phyloP scores from a whole-genome alignment of 2,113 vertebrate species.

The Ctenodactylus gundi region DNA sequence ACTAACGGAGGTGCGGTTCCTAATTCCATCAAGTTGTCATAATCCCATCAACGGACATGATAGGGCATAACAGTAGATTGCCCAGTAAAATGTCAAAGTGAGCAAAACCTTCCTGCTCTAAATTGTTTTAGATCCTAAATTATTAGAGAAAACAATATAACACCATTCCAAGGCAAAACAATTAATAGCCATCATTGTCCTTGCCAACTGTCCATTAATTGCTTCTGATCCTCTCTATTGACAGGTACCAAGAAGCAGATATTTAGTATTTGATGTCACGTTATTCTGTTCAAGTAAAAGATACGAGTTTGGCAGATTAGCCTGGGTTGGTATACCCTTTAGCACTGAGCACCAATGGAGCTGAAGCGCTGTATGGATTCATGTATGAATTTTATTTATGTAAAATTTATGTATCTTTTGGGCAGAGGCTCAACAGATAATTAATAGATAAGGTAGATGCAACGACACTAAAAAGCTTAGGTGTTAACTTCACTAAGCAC shows the following conservation, averaged over 20 bases:
- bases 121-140: not conserved
- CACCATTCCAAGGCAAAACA: not conserved
- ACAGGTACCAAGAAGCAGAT: not conserved
- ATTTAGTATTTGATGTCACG: not conserved
- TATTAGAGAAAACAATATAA: not conserved
- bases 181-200: not conserved
- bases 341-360: too few species aligned
- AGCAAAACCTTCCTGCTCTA: not conserved
- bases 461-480: not conserved
- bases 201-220: not conserved
- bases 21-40: too few species aligned
- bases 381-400: too few species aligned
- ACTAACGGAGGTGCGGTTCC: too few species aligned
- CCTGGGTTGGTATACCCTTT: too few species aligned
- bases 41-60: too few species aligned
- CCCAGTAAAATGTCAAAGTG: not conserved
- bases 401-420: not conserved
- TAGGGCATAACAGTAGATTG: not conserved
- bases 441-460: accelerated
- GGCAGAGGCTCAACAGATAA: not conserved
- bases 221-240: not conserved
- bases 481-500: not conserved
- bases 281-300: not conserved
- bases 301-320: not conserved
- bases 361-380: too few species aligned